phyloP scores from a whole-genome alignment of 2,113 vertebrate genomes.

The Phyllostomus discolor region DNA sequence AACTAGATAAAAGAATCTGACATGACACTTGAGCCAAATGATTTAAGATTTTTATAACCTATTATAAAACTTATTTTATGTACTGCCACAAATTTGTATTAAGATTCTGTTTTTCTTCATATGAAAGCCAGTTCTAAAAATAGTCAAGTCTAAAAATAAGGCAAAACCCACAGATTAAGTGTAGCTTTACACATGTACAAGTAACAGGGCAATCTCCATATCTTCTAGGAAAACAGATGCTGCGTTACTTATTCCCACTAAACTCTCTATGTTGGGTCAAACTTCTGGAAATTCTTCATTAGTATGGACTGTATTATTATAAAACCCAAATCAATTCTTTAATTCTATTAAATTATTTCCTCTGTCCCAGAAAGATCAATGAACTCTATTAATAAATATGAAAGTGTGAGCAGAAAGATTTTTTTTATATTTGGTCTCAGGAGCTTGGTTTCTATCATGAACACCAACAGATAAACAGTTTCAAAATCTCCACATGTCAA shows the following conservation, averaged over 20 bases:
- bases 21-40: slow-evolving; percentile 32
- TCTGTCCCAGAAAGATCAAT: not conserved
- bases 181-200: slow-evolving; percentile 48
- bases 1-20: slow-evolving; percentile 36
- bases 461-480: not conserved
- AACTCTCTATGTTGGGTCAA: not conserved
- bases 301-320: not conserved
- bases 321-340: slow-evolving; percentile 27
- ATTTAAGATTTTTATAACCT: slow-evolving; percentile 50
- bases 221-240: slow-evolving; percentile 52
- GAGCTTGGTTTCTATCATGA: slow-evolving; percentile 10
- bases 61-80: slow-evolving; percentile 58
- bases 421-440: not conserved
- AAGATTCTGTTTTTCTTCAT: slow-evolving; percentile 46
- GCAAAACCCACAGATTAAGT: slow-evolving; percentile 57
- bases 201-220: slow-evolving; percentile 36
- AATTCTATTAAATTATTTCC: slow-evolving; percentile 5
- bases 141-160: slow-evolving; percentile 61
- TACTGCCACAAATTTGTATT: slow-evolving; percentile 41
- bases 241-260: slow-evolving; percentile 11
- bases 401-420: not conserved
- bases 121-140: slow-evolving; percentile 62
- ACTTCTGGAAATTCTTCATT: slow-evolving; percentile 18
- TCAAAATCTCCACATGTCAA: not conserved
- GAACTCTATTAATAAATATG: not conserved